Conservation (phyloP, 2,113 vertebrate genomes). For the Syrmaticus mikado region DNA sequence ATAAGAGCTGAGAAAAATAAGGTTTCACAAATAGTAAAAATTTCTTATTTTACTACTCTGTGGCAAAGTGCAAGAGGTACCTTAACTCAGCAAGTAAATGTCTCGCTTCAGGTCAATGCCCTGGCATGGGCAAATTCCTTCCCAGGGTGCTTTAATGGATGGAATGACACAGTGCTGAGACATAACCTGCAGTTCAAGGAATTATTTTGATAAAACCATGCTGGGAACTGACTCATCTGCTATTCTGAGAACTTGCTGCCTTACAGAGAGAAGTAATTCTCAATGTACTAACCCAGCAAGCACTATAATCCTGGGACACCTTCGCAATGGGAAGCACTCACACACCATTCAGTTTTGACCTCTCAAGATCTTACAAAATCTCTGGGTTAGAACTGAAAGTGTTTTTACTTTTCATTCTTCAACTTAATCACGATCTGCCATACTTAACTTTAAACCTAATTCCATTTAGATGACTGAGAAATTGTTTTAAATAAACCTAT, state of each 20-base stretch:
- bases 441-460: neutral
- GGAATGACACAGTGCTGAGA: neutral
- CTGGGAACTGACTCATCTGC: conserved; percentile 36
- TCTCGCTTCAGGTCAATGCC: neutral
- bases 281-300: neutral
- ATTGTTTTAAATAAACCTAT: neutral
- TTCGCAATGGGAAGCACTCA: neutral
- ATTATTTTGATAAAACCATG: neutral
- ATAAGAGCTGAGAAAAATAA: neutral
- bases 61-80: neutral
- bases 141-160: neutral
- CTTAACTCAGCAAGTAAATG: fast-evolving
- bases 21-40: neutral
- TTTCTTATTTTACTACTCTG: neutral
- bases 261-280: neutral
- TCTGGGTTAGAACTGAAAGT: neutral
- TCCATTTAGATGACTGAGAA: neutral
- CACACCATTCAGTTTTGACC: neutral
- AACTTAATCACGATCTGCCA: neutral
- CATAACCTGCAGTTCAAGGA: neutral
- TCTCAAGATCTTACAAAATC: neutral
- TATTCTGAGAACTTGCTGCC: neutral
- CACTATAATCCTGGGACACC: neutral
- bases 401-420: neutral
- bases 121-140: neutral